phyloP scores from a whole-genome alignment of 2,113 vertebrate genomes.

The Otus sunia region DNA sequence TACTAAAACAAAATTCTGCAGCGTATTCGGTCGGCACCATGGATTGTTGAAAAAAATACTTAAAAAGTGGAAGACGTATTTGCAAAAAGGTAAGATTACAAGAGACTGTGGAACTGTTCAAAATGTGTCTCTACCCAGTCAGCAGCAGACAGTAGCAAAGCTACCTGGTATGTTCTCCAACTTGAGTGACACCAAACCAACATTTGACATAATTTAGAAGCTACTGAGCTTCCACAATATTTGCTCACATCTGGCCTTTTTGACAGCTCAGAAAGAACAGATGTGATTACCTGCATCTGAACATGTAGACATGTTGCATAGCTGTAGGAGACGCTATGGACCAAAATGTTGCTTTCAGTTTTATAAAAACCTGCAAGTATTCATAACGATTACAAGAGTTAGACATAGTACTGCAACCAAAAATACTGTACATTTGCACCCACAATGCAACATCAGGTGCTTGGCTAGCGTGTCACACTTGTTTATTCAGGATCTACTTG shows the following conservation, averaged over 20 bases:
- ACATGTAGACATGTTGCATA: not conserved
- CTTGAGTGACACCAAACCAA: not conserved
- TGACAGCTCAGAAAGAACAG: not conserved
- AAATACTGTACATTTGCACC: not conserved
- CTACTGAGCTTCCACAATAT: not conserved
- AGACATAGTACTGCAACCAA: not conserved
- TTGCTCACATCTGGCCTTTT: not conserved
- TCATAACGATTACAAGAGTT: not conserved
- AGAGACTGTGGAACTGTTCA: not conserved
- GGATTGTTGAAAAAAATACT: not conserved
- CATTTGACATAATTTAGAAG: not conserved
- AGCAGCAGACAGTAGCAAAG: not conserved
- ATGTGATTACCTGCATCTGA: conserved; percentile 5
- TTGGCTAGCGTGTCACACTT: not conserved
- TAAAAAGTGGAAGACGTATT: not conserved
- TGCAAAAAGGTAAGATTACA: not conserved
- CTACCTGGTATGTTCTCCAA: not conserved
- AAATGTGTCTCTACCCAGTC: not conserved
- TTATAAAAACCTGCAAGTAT: not conserved
- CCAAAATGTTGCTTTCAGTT: not conserved
- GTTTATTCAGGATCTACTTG: not conserved
- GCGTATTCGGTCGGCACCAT: not conserved
- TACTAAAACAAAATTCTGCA: not conserved
- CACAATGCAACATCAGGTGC: not conserved
- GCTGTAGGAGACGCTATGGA: not conserved